A percentile compares a stretch with the other conserved stretches of the same genome.
These are phyloP conservation scores for Chelonia mydas DNA, from an alignment of 2,797 vertebrate species.

Conservation along the genomic window DNA sequence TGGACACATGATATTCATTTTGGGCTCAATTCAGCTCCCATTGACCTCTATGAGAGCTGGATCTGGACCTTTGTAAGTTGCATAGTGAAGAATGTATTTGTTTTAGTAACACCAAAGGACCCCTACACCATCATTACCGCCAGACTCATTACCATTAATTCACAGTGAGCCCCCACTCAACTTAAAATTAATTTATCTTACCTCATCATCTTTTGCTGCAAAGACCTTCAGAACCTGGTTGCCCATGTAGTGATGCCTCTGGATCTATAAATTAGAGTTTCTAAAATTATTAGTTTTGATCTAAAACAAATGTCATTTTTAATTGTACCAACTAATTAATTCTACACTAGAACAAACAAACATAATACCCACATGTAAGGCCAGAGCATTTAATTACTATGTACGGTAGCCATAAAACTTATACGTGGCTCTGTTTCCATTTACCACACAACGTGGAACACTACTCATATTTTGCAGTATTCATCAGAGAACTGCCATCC, in stretches of 20 bases:
- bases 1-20: not conserved
- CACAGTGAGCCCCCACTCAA: not conserved
- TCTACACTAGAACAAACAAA: not conserved
- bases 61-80: not conserved
- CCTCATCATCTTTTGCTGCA: conserved; percentile 90
- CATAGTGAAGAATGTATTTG: not conserved
- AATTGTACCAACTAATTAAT: not conserved
- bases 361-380: not conserved
- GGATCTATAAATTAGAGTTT: conserved; percentile 83
- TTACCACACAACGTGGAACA: not conserved
- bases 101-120: not conserved
- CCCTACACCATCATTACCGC: not conserved
- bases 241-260: conserved; percentile 91
- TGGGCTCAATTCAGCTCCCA: not conserved
- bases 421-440: not conserved
- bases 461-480: not conserved
- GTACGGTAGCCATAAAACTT: not conserved
- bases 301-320: conserved; percentile 14
- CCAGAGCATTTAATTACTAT: not conserved
- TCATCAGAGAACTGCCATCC: not conserved
- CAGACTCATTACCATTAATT: rapidly evolving
- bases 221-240: conserved; percentile 93
- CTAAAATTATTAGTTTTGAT: conserved; percentile 32
- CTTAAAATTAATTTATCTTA: conserved; percentile 69
- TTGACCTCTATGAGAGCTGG: not conserved